A percentile compares a stretch with the other conserved stretches of the same genome.
Evolutionary conservation across 2,888 invertebrate genomes (phyloP).

Genomic region (Gastracanthus pulcherrimus): DNA sequence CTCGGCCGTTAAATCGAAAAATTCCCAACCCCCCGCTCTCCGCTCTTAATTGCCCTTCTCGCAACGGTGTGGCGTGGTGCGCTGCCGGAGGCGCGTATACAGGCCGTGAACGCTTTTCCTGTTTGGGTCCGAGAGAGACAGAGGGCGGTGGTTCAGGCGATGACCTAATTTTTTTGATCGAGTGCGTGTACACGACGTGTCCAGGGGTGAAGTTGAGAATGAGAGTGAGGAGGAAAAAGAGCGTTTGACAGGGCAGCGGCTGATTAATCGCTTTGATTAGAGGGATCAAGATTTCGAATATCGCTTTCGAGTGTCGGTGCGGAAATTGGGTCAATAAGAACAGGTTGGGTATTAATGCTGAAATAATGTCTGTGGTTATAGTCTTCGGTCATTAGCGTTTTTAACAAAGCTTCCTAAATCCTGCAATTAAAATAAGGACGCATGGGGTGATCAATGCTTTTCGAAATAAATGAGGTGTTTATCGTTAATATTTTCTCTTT

Average conservation of each 20-base stretch:
- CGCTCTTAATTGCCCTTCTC: constrained; percentile 22
- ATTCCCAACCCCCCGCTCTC: background rate
- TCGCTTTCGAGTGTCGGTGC: background rate
- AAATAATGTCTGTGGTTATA: no score
- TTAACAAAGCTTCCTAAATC: no score
- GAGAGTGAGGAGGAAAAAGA: background rate
- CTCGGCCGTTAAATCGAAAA: constrained; percentile 55
- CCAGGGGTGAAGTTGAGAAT: background rate
- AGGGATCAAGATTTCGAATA: constrained; percentile 9
- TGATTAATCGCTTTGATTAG: constrained; percentile 35
- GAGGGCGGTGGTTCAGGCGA: background rate
- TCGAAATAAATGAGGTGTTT: no score
- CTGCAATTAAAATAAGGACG: no score
- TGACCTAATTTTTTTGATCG: constrained; percentile 28
- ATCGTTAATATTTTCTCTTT: no score
- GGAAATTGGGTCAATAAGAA: background rate
- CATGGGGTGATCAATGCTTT: no score
- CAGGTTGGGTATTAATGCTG: no score
- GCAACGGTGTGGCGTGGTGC: background rate
- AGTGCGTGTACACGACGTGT: background rate
- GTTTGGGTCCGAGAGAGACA: no score
- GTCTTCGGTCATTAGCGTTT: no score
- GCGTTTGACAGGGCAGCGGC: background rate
- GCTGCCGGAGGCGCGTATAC: background rate
- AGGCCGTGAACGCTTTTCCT: constrained; percentile 20